Conservation (phyloP, 2,113 vertebrate species). For the Platysteira castanea region DNA sequence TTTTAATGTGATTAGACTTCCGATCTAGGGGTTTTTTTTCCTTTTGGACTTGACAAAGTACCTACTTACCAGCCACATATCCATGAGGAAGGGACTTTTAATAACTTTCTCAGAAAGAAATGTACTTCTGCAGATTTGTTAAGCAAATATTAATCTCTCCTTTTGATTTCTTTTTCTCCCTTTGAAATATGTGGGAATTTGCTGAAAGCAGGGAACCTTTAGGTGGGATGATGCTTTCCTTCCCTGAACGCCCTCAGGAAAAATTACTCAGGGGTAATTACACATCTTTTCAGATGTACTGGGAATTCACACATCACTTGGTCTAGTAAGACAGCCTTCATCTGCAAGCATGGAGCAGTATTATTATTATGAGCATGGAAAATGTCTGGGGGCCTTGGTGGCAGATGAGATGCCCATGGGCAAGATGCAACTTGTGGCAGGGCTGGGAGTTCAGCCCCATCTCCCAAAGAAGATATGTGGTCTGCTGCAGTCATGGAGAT, state of each 20-base stretch:
- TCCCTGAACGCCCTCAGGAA: not conserved
- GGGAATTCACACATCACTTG: not conserved
- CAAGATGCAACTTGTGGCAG: not conserved
- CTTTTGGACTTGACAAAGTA: slow-evolving; percentile 1
- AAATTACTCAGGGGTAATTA: slow-evolving; percentile 2
- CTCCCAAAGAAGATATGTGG: not conserved
- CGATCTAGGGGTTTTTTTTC: not conserved
- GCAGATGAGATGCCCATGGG: not conserved
- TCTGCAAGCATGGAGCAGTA: not conserved
- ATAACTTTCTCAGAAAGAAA: not conserved
- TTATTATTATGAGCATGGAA: not conserved
- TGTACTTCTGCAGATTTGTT: not conserved
- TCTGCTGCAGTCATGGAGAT: not conserved
- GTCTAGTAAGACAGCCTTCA: not conserved
- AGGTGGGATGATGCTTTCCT: not conserved
- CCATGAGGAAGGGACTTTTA: not conserved
- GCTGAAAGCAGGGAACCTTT: not conserved
- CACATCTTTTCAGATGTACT: not conserved
- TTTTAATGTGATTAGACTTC: slow-evolving; percentile 46
- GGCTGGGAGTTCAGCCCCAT: not conserved
- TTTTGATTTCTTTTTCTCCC: not conserved
- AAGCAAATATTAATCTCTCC: not conserved
- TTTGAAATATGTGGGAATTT: slow-evolving; percentile 39
- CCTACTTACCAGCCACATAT: not conserved
- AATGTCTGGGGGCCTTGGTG: not conserved